These are phyloP conservation scores for Hylia prasina DNA, from an alignment of 2,113 vertebrate species.

Conservation along the genomic window DNA sequence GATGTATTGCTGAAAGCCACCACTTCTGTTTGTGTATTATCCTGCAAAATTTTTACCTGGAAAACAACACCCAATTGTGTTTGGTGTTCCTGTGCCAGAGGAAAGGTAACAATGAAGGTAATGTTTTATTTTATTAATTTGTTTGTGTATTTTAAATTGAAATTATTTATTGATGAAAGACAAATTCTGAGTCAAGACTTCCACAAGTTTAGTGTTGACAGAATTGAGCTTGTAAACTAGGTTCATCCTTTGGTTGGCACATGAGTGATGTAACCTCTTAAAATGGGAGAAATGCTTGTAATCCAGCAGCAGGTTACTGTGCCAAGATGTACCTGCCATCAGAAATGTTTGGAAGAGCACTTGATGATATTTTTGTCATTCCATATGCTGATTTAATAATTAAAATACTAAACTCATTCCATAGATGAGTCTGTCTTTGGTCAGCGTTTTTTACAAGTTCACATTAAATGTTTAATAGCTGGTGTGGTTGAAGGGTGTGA, in stretches of 20 bases:
- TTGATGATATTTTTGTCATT: not conserved
- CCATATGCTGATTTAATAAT: not conserved
- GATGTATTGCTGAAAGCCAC: not conserved
- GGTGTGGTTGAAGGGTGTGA: not conserved
- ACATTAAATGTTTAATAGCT: not conserved
- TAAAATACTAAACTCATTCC: not conserved
- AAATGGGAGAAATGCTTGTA: not conserved
- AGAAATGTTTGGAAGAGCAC: not conserved
- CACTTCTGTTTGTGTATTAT: not conserved
- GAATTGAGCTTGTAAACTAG: not conserved
- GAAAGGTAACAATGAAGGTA: not conserved
- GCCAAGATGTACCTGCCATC: not conserved
- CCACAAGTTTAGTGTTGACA: not conserved
- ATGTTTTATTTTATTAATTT: not conserved
- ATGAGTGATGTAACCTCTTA: not conserved
- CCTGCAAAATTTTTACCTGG: not conserved
- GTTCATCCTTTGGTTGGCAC: accelerated
- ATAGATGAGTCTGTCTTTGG: not conserved
- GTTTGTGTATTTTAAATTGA: not conserved
- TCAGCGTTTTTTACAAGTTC: not conserved
- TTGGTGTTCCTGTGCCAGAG: not conserved
- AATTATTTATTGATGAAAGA: not conserved
- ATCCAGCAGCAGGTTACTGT: not conserved
- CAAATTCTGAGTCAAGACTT: not conserved
- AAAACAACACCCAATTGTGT: not conserved